phyloP scores from a whole-genome alignment of 2,113 vertebrate species.

The Colossoma macropomum region DNA sequence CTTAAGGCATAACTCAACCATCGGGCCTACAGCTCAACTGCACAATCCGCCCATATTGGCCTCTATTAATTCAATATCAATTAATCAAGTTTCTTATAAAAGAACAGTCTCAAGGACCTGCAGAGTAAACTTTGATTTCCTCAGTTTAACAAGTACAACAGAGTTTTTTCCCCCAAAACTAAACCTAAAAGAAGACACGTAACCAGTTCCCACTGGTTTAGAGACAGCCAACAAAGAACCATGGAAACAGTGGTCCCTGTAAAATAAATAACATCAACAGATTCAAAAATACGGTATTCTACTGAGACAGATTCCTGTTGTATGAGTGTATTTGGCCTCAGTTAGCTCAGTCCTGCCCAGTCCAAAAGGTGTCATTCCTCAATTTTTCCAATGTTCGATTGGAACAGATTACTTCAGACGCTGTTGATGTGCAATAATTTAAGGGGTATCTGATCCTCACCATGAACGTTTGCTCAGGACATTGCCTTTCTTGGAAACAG shows the following conservation, averaged over 20 bases:
- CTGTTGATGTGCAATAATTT: conserved; percentile 20
- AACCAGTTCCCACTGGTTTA: conserved; percentile 34
- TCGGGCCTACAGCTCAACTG: conserved; percentile 33
- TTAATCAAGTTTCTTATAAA: conserved; percentile 16
- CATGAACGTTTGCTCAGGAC: background rate
- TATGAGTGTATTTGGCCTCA: conserved; percentile 50
- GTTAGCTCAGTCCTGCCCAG: conserved; percentile 23
- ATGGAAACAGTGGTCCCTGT: conserved; percentile 53
- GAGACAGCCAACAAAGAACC: conserved; percentile 34
- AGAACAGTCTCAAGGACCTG: conserved; percentile 24
- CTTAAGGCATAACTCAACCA: conserved; percentile 57
- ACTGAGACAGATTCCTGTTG: conserved; percentile 65
- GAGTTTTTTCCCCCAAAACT: conserved; percentile 22
- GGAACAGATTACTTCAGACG: background rate
- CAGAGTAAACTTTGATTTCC: conserved; percentile 32
- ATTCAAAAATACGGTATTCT: conserved; percentile 69
- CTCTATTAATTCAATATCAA: conserved; percentile 43
- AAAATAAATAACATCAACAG: conserved; percentile 68
- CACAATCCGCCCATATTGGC: conserved; percentile 44
- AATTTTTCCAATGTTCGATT: conserved; percentile 18
- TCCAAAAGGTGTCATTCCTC: background rate
- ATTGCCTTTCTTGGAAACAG: conserved; percentile 31
- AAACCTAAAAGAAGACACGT: conserved; percentile 12
- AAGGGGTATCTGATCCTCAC: background rate
- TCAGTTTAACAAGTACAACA: conserved; percentile 39